Base-by-base conservation (phyloP, 53 echinoderm and acorn worm species). In the Crossaster papposus region DNA sequence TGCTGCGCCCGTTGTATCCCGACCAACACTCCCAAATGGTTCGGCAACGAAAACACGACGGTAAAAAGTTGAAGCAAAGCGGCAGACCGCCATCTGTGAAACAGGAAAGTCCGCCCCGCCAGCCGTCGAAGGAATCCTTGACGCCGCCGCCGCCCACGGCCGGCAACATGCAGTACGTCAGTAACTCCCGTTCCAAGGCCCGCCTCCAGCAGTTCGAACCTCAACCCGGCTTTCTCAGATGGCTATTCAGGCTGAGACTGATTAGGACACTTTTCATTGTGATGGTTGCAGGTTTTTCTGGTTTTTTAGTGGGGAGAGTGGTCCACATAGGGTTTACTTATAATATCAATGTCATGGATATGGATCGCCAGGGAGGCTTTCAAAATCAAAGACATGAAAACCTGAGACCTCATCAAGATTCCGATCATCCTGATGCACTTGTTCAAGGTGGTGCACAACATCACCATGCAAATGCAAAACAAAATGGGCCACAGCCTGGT, bases 151-250 rank as follows among this genome's bases (percentile, higher is more conserved):
- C 58, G 18, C 7, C 58, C 81, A 63, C 30, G 58, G 58, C 83
- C 36, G 86, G 12, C 15, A 50, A 78, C 62, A 94, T 94, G 94
- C 94, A 94, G 58, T 94, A 86, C 83, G 92, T 92, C 33, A 94
- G 89, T 82, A 89, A 92, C 54, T 94, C 94, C 3, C 71, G 88
- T 51, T 89, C 94, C 84, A 72, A 89, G 77, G 77, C 81, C 36
- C 84, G 92, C 65, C 52, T 71, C 13, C 23, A 33, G 6, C 64
- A 68, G 52, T 9, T 79, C 4, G 54, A 70, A 4, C 30, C 78
- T 14, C 9, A 77, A 23, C 12, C 51, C 34, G 71, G 89, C 58
- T 30, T 65, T 36, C 58, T 78, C 51, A 38, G 89, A 6, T 79
- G 80, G 53, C 13, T 89, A 50, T 80, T 64, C 0, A 32, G 89